Conservation (phyloP, 2,888 invertebrate species). For the Sminthurinus aureus region DNA sequence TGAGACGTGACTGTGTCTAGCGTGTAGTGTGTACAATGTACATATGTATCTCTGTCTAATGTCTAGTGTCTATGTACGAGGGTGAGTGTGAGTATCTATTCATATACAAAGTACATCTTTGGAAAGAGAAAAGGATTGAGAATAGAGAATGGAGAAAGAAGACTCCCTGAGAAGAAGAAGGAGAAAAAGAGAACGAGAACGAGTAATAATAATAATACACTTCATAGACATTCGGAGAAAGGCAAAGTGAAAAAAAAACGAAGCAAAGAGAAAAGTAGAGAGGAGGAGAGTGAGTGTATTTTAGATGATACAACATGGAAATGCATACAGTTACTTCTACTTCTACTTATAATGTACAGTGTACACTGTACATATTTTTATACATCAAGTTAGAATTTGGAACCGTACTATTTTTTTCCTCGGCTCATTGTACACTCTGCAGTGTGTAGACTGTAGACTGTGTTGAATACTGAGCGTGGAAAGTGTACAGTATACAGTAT, state of each 20-base stretch:
- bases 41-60: no score
- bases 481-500: no score
- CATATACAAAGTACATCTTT: no score
- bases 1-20: constrained; percentile 21
- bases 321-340: no score
- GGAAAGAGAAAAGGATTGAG: background rate
- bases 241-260: background rate
- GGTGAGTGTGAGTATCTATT: background rate
- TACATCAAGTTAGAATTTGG: background rate
- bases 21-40: no score
- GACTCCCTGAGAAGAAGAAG: background rate
- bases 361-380: background rate
- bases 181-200: constrained; percentile 3
- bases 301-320: no score
- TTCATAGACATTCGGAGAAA: background rate
- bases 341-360: no score
- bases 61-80: background rate
- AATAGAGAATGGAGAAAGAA: no score
- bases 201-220: no score
- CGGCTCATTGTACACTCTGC: constrained; percentile 3
- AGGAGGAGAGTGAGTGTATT: background rate
- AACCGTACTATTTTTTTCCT: constrained; percentile 7
- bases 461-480: no score
- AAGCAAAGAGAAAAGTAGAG: background rate
- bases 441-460: no score